Evolutionary conservation across 2,113 vertebrate species (phyloP), one percentile per base, ranked within the genome.

Genomic region (Spheniscus mendiculus): DNA sequence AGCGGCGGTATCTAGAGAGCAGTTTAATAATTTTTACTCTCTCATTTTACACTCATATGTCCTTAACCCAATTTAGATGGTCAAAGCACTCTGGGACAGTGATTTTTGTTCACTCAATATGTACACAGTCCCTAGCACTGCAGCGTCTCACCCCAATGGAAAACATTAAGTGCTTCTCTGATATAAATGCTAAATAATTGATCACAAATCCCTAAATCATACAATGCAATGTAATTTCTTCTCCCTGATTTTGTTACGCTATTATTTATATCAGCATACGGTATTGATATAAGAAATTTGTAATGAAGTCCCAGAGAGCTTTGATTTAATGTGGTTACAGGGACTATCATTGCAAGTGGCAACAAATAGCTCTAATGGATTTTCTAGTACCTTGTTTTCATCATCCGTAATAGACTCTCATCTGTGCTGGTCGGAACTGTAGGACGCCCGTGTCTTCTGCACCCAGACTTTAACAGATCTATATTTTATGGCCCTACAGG

Each of bases 341-440:
- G 47, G 93, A 81, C 66, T 66, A 96, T 90, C 91, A 76, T 52
- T 93, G 72, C 82, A 96, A 95, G 91, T 90, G 93, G 90, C 82
- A 97, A 91, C 94, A 96, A 93, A 97, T 96, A 89, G 78, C 95
- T 87, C 87, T 94, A 96, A 94, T 97, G 89, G 96, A 96, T 96
- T 98, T 98, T 87, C 97, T 95, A 98, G 92, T 98, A 94, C 82
- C 71, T 96, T 98, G 96, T 97, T 98, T 98, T 98, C 96, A 96
- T 96, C 95, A 95, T 97, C 96, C 86, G 32, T 97, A 96, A 96
- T 88, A 97, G 94, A 90, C 96, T 94, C 93, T 97, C 94, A 97
- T 97, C 73, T 97, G 61, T n/a, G 20, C 95, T 97, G 92, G 96
- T 97, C 93, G 65, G 96, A 98, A 97, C 79, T 93, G 84, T 93